Evolutionary conservation across 2,797 vertebrate species (phyloP).

Genomic region (Euphonia xanthogaster): DNA sequence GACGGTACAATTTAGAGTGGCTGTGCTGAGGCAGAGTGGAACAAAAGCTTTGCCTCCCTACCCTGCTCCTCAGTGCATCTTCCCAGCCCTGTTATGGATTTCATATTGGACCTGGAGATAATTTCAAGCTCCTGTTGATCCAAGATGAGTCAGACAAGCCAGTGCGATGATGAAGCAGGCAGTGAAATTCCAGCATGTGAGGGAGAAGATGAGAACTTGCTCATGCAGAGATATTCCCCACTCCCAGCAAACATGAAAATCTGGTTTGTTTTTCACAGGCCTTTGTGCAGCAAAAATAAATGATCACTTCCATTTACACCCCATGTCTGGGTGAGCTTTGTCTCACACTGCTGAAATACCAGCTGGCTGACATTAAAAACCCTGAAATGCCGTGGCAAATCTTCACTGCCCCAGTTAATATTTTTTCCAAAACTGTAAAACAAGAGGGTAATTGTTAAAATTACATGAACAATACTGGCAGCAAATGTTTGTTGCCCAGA

Average conservation of each 20-base stretch:
- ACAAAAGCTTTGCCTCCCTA: constrained; percentile 13
- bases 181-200: not conserved
- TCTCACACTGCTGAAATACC: not conserved
- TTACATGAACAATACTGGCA: not conserved
- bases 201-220: constrained; percentile 31
- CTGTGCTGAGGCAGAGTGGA: not conserved
- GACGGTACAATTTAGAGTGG: not conserved
- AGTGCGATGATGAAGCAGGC: constrained; percentile 9
- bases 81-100: constrained; percentile 17
- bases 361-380: not conserved
- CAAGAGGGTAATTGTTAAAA: not conserved
- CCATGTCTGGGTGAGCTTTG: not conserved
- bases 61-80: not conserved
- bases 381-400: not conserved
- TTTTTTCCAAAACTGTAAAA: not conserved
- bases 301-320: not conserved
- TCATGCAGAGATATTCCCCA: not conserved
- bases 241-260: constrained; percentile 32
- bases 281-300: not conserved
- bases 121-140: constrained; percentile 59
- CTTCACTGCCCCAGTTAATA: not conserved
- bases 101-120: not conserved
- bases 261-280: not conserved
- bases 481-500: not conserved
- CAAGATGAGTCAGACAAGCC: constrained; percentile 15